phyloP scores from a whole-genome alignment of 2,797 vertebrate genomes.

The Poliocrania exsul region DNA sequence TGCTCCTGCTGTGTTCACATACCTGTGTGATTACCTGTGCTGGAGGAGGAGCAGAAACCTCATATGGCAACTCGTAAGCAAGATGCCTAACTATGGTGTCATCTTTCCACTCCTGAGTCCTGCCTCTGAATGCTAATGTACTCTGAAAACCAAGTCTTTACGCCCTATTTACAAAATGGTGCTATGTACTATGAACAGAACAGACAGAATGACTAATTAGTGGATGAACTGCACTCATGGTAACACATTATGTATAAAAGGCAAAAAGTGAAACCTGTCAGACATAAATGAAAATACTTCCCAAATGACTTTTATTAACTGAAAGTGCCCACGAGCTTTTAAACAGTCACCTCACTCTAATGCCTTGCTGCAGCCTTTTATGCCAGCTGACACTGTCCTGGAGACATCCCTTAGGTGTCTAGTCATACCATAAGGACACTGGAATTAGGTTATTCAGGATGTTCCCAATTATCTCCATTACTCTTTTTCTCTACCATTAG shows the following conservation, averaged over 20 bases:
- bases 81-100: accelerated
- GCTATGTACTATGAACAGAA: accelerated
- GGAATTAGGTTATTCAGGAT: slow-evolving; percentile 38
- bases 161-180: accelerated
- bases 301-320: not conserved
- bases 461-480: slow-evolving; percentile 43
- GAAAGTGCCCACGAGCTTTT: not conserved
- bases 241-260: not conserved
- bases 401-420: slow-evolving; percentile 26
- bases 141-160: not conserved
- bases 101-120: not conserved
- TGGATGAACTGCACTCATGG: not conserved
- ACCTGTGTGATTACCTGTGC: not conserved
- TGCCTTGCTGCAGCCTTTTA: not conserved
- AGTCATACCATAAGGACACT: not conserved
- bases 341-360: not conserved
- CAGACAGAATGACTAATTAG: not conserved
- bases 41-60: not conserved
- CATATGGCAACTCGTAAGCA: not conserved
- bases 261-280: not conserved
- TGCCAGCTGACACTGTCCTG: not conserved
- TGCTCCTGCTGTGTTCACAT: not conserved
- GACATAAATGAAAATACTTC: slow-evolving; percentile 20
- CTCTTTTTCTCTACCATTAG: not conserved
- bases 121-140: not conserved